phyloP scores from a whole-genome alignment of 2,797 vertebrate species.

The Thunnus albacares region DNA sequence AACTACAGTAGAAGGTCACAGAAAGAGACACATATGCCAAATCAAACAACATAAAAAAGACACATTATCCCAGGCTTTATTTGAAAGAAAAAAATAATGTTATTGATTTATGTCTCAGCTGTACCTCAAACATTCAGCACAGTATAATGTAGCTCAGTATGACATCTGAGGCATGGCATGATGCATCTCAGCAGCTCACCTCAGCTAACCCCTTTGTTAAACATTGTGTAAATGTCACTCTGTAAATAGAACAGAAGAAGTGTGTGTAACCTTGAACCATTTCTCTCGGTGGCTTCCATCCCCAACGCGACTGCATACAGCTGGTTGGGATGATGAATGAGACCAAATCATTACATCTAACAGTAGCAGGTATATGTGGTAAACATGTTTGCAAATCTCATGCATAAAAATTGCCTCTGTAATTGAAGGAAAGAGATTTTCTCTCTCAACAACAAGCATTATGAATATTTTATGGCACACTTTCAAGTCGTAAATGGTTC shows the following conservation, averaged over 20 bases:
- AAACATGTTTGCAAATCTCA: conserved; percentile 69
- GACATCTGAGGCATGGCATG: conserved; percentile 52
- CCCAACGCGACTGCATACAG: conserved; percentile 13
- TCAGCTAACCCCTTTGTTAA: conserved; percentile 62
- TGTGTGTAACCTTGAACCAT: conserved; percentile 57
- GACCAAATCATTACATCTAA: conserved; percentile 61
- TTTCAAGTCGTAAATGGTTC: conserved; percentile 74
- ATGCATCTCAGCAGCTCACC: conserved; percentile 61
- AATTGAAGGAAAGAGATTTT: conserved; percentile 72
- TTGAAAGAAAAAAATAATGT: conserved; percentile 14
- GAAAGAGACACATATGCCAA: conserved; percentile 3
- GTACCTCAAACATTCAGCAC: conserved; percentile 28
- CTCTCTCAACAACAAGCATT: conserved; percentile 67
- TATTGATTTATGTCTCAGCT: conserved; percentile 38
- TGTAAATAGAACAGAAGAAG: conserved; percentile 62
- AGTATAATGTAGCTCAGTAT: conserved; percentile 52
- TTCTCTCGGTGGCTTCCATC: conserved; percentile 28
- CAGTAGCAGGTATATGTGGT: conserved; percentile 57
- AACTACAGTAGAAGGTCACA: background rate
- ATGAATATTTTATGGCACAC: conserved; percentile 81
- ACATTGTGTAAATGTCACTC: conserved; percentile 69
- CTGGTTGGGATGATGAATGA: conserved; percentile 72
- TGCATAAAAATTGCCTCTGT: conserved; percentile 76
- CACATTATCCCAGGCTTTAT: conserved; percentile 29
- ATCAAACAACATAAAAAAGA: conserved; percentile 7